Base-by-base conservation (phyloP, 2,888 invertebrate species). In the Rotaria socialis region DNA sequence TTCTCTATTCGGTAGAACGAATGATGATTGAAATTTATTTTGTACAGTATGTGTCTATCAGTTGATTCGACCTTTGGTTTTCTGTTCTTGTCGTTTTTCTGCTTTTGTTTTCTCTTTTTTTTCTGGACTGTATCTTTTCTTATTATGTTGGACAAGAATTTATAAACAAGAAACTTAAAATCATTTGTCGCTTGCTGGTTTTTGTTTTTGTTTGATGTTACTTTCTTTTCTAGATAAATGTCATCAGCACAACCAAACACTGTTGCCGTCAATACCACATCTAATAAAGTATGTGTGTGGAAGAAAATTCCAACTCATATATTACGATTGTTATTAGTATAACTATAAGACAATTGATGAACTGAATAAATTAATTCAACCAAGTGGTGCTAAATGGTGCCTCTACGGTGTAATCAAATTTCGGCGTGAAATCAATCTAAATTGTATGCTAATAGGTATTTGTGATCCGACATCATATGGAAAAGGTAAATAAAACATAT, bases 391-490 rank as follows among this genome's bases (percentile, higher is more conserved):
- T 47, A 80, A 47, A 43, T 47, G 47, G 80, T 47, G 47, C 47
- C 22, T 80, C 0, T 80, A 80, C n/a, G 80, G 80, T 80, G 80
- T 80, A 14, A n/a, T 80, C 0, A 80, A 80, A 47, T 80, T 80
- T 80, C 43, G 43, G 1, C 80, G 47, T 47, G 80, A 80, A 47
- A 47, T 67, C 35, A 67, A 80, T 47, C 24, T n/a, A 47, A 80
- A 47, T n/a, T 47, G 43, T 47, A 80, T 80, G 24, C 8, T n/a
- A n/a, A 14, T 80, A 47, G 80, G 80, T 14, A 80, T 80, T 6
- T 80, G 80, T 80, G 80, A 80, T 47, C 47, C 43, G 10, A 80
- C 80, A 47, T 47, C 47, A n/a, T 80, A 80, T 80, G 80, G 80
- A n/a, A 43, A 43, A 47, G 80, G 75, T 35, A 35, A 35, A 35